Evolutionary conservation across 1,140 invertebrate genomes (phyloP).

Genomic region (Trachelipus rathkii): DNA sequence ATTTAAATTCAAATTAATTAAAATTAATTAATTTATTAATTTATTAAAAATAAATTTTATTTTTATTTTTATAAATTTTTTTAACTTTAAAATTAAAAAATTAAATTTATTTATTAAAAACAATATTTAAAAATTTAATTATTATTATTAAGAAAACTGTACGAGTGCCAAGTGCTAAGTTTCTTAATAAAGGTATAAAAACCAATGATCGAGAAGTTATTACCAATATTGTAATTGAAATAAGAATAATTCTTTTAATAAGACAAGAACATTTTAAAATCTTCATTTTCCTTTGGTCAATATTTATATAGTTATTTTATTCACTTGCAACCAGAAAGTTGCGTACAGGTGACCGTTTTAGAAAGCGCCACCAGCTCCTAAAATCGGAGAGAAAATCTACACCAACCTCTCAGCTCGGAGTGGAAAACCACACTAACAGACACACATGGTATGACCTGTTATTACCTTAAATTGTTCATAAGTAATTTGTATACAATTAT

Average conservation of each 20-base stretch:
- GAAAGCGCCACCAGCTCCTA: background rate
- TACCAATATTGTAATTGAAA: too few relatives aligned
- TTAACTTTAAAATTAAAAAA: background rate
- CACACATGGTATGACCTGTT: background rate
- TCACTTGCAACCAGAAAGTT: background rate
- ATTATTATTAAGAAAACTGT: background rate
- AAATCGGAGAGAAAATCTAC: constrained; percentile 1
- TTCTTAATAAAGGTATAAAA: too few relatives aligned
- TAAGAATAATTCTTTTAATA: too few relatives aligned
- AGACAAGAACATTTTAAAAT: too few relatives aligned
- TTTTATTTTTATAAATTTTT: background rate
- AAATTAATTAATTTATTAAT: too few relatives aligned
- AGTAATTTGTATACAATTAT: too few relatives aligned
- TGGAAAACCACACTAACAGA: background rate
- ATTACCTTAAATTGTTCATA: background rate
- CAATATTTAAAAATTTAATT: background rate
- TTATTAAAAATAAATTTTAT: too few relatives aligned
- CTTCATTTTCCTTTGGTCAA: too few relatives aligned
- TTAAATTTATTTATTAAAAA: background rate
- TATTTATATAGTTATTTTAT: too few relatives aligned
- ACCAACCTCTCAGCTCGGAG: constrained; percentile 10
- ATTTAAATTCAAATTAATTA: too few relatives aligned
- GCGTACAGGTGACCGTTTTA: background rate
- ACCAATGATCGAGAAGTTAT: too few relatives aligned
- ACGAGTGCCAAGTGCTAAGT: too few relatives aligned